Base-by-base conservation (phyloP, 2,888 invertebrate species). In the Drosophila imparisetae region DNA sequence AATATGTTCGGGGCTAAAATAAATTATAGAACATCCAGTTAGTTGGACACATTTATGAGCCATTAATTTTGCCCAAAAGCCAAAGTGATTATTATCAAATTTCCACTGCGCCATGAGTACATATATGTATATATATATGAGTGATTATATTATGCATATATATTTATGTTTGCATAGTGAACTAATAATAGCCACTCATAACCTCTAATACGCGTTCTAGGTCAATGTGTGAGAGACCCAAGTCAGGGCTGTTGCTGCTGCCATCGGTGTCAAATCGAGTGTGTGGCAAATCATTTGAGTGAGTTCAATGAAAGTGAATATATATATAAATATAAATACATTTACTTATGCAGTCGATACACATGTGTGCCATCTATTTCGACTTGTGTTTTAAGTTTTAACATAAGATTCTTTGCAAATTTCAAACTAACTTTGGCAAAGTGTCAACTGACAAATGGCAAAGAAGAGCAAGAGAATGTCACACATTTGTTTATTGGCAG, bases 351-450 rank as follows among this genome's bases (percentile, higher is more conserved):
- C 7, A 48, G 29, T 11, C n/a, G 18, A 48, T 34, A n/a, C 27
- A n/a, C n/a, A 27, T 32, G 11, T 11, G 29, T 48, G 36, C 5
- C 45, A 8, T 24, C 24, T 40, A 63, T 38, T 63, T 63, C 40
- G n/a, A 29, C 69, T 77, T 65, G 71, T 67, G 66, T 30, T n/a
- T n/a, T 55, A 13, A n/a, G n/a, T 29, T 36, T 29, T 36, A 24
- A 18, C 1, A 36, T 54, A 18, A 11, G 18, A 54, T 54, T 27
- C 45, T 73, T 66, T 60, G 52, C 52, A 74, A 81, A 77, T 81
- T 81, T 80, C 77, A 91, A 86, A 81, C 85, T 85, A 90, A 89
- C 91, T 88, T 90, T 91, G 91, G 91, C 91, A 91, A 81, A 81
- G 62, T 83, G 75, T 86, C 91, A 91, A 69, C 66, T 4, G 24